Conservation (phyloP, 2,113 vertebrate genomes). For the Nematolebias whitei region DNA sequence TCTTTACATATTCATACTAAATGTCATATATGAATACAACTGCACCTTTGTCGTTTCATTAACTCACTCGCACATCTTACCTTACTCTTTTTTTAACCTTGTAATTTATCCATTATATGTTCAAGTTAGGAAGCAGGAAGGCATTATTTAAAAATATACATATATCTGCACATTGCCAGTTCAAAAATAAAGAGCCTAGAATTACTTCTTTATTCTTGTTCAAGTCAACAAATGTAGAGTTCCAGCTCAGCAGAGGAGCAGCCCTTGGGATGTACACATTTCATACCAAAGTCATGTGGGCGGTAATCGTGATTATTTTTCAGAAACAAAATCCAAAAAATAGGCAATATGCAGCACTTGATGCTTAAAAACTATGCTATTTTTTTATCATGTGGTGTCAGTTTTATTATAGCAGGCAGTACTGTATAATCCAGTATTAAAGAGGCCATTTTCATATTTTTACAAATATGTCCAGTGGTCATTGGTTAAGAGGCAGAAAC, state of each 20-base stretch:
- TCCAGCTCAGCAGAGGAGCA: slow-evolving; percentile 11
- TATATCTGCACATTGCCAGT: slow-evolving; percentile 6
- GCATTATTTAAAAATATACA: background rate
- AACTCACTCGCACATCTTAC: background rate
- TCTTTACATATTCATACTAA: too few species aligned
- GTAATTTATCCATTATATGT: slow-evolving; percentile 14
- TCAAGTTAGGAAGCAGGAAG: background rate
- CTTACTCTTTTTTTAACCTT: background rate
- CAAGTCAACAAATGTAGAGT: background rate
- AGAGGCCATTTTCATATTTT: background rate
- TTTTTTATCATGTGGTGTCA: slow-evolving; percentile 43
- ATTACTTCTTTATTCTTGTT: slow-evolving; percentile 35
- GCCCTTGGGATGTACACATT: slow-evolving; percentile 32
- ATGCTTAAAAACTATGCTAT: slow-evolving; percentile 30
- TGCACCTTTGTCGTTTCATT: too few species aligned
- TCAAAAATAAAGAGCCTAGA: slow-evolving; percentile 8
- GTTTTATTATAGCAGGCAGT: slow-evolving; percentile 34
- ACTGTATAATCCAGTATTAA: slow-evolving; percentile 13
- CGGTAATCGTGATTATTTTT: slow-evolving; percentile 45
- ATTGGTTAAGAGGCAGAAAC: too few species aligned
- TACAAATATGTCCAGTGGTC: too few species aligned
- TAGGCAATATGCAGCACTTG: slow-evolving; percentile 32
- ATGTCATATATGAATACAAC: too few species aligned
- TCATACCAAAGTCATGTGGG: slow-evolving; percentile 33
- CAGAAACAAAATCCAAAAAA: slow-evolving; percentile 36